Percentiles rank a stretch among this genome's conserved stretches.
Evolutionary conservation across 2,113 vertebrate genomes (phyloP).

Genomic region (Notechis scutatus): DNA sequence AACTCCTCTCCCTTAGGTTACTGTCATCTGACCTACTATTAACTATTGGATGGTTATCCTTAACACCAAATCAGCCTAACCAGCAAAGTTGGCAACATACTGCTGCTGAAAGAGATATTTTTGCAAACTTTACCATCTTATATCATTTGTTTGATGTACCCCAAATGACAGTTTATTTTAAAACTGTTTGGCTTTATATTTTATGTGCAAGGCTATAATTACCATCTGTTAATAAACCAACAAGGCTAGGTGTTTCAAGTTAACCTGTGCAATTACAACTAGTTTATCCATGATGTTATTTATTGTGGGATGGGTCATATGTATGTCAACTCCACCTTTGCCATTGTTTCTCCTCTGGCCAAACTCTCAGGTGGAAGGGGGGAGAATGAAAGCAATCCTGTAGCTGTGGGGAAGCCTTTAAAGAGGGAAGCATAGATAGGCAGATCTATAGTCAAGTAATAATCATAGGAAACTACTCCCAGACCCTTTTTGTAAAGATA

Average conservation of each 20-base stretch:
- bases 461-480: background rate
- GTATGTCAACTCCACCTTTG: background rate
- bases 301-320: background rate
- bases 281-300: background rate
- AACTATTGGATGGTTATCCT: background rate
- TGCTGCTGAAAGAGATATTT: background rate
- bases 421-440: background rate
- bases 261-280: background rate
- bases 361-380: background rate
- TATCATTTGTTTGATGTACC: background rate
- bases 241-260: background rate
- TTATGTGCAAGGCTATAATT: background rate
- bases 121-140: background rate
- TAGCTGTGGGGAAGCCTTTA: background rate
- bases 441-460: background rate
- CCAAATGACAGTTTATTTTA: background rate
- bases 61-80: background rate
- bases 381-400: background rate
- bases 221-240: background rate
- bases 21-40: background rate
- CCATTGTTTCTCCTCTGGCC: background rate
- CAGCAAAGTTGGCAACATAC: background rate
- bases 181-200: background rate
- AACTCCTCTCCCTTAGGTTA: background rate
- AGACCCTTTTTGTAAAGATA: background rate